These are phyloP conservation scores for Aleiodes leptofemur DNA, from an alignment of 2,888 invertebrate genomes.

Conservation along the genomic window DNA sequence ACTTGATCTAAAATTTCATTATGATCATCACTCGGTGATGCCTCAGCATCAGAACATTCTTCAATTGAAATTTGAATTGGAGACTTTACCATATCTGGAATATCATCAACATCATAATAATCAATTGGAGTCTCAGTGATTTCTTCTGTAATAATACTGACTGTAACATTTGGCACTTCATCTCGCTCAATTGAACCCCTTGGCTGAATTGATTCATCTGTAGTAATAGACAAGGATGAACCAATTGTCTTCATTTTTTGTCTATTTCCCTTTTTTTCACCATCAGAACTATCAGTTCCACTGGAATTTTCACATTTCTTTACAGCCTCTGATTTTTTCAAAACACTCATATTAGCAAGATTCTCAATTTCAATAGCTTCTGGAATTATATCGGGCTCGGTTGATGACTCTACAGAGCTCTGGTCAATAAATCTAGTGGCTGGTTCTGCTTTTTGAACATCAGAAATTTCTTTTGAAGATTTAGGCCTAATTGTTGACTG, in stretches of 20 bases:
- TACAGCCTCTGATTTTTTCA: constrained; percentile 36
- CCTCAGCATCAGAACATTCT: constrained; percentile 72
- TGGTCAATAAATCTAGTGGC: constrained; percentile 70
- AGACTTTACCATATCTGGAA: constrained; percentile 70
- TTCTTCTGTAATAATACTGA: constrained; percentile 58
- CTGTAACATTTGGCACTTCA: constrained; percentile 67
- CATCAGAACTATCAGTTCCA: constrained; percentile 55
- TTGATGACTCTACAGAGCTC: constrained; percentile 69
- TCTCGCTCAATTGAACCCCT: constrained; percentile 57
- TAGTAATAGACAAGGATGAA: constrained; percentile 34
- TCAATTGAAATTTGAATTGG: constrained; percentile 74
- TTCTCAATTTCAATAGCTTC: constrained; percentile 47
- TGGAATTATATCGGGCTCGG: constrained; percentile 61
- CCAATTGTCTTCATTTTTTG: constrained; percentile 42
- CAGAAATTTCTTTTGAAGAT: constrained; percentile 29
- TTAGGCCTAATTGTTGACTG: constrained; percentile 42
- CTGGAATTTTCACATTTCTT: constrained; percentile 54
- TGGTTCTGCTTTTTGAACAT: constrained; percentile 60
- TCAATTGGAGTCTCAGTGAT: constrained; percentile 49
- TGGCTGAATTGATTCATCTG: constrained; percentile 38
- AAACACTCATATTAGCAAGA: constrained; percentile 34
- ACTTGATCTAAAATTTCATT: constrained; percentile 62
- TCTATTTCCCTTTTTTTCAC: constrained; percentile 45
- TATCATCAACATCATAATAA: constrained; percentile 59
- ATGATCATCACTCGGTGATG: constrained; percentile 59